Base-by-base conservation (phyloP, 2,113 vertebrate species). In the Morone saxatilis region DNA sequence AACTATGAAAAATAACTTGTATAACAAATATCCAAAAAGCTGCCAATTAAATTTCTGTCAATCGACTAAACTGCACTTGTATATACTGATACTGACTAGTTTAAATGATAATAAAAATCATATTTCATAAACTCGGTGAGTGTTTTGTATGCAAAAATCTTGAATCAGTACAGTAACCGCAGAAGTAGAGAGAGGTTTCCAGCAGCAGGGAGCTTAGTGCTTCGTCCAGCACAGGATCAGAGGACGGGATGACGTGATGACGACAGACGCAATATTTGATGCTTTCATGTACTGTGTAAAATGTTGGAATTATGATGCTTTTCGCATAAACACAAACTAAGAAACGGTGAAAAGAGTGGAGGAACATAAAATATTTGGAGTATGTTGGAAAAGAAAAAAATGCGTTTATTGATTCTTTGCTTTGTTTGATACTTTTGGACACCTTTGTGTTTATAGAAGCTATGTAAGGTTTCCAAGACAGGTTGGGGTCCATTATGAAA, bases 231-330 rank as follows among this genome's bases (percentile, higher is more conserved):
- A 0, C 62, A n/a, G 61, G 22, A n/a, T 38, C 75, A 45, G 51
- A 56, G 2, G 47, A 65, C 69, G 69, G 68, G 48, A 81, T 78
- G 75, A 78, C 62, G 78, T 47, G 0, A 0, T 17, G 38, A 38
- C 40, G 47, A 60, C 79, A 10, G 38, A 71, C 84, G 79, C 50
- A 20, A 53, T 13, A 43, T 40, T 6, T 50, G 84, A 48, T 66
- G 71, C 86, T 0, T 88, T 85, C 70, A 80, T 0, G 51, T 19
- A 20, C 57, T 36, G 6, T 11, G 11, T 12, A 1, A 51, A 74
- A 20, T 19, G 20, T 78, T 20, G 67, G 54, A 71, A 67, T 17
- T 62, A 22, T 50, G n/a, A 56, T 50, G 4, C 6, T 13, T 22
- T 38, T 63, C 3, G 8, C 22, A 31, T 7, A 31, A 10, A 66